Conservation (phyloP, 2,888 invertebrate species). For the Lasioglossum zephyrum region DNA sequence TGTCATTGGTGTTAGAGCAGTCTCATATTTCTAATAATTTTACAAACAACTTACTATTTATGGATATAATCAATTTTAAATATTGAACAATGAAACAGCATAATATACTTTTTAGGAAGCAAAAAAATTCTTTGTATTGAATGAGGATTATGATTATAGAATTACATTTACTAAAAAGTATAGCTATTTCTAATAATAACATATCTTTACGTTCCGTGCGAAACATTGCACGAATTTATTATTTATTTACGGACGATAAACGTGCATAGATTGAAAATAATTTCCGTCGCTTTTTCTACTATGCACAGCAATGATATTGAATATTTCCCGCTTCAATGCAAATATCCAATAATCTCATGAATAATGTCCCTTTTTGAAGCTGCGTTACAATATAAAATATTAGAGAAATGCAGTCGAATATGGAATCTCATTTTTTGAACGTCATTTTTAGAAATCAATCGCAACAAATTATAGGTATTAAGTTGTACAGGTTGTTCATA, state of each 20-base stretch:
- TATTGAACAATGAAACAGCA: no score
- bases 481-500: not conserved
- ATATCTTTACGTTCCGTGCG: no score
- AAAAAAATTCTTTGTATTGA: not conserved
- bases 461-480: not conserved
- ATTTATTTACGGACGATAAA: no score
- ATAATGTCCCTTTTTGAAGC: not conserved
- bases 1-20: not conserved
- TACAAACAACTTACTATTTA: not conserved
- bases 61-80: not conserved
- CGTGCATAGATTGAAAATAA: no score
- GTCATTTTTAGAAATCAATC: not conserved
- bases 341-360: not conserved
- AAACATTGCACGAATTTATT: no score
- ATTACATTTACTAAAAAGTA: not conserved
- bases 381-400: not conserved
- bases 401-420: not conserved
- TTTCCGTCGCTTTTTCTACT: no score
- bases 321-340: not conserved
- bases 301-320: not conserved
- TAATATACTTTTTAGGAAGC: not conserved
- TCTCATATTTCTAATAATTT: not conserved
- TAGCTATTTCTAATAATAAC: no score
- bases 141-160: not conserved
- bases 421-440: not conserved